These are phyloP conservation scores for Chromoteleia sp. DNA, from an alignment of 2,888 invertebrate species.

Conservation along the genomic window DNA sequence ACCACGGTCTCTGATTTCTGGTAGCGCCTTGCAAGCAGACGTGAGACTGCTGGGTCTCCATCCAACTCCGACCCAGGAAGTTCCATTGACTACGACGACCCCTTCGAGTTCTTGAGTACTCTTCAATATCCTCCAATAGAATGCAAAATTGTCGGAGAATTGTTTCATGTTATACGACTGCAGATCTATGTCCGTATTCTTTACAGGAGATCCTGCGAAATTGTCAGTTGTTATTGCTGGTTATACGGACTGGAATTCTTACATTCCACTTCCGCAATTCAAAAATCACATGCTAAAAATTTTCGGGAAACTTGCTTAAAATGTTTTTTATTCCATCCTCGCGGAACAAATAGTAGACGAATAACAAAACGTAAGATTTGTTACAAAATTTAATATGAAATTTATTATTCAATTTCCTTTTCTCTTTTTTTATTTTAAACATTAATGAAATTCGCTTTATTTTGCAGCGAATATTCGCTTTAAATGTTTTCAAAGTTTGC, in stretches of 20 bases:
- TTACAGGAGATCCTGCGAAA: constrained; percentile 90
- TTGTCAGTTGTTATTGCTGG: constrained; percentile 1
- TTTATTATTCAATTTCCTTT: no score
- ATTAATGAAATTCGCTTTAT: no score
- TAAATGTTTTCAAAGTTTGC: background rate
- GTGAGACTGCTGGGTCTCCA: constrained; percentile 94
- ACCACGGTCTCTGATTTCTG: constrained; percentile 86
- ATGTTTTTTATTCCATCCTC: no score
- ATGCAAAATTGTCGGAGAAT: constrained; percentile 90
- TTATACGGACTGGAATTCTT: constrained; percentile 12
- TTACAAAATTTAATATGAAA: no score
- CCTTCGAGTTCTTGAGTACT: constrained; percentile 95
- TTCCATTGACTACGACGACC: constrained; percentile 94
- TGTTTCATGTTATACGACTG: constrained; percentile 89
- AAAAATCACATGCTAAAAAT: no score
- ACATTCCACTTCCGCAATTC: background rate
- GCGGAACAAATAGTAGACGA: no score
- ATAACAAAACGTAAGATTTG: no score
- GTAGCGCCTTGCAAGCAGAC: constrained; percentile 92
- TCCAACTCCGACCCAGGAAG: constrained; percentile 93
- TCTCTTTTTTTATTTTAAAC: no score
- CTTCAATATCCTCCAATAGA: constrained; percentile 94
- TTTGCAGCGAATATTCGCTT: no score
- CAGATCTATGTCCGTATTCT: constrained; percentile 90
- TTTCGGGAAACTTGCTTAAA: no score